phyloP scores from a whole-genome alignment of 1,140 invertebrate genomes.

The Cydia splendana region DNA sequence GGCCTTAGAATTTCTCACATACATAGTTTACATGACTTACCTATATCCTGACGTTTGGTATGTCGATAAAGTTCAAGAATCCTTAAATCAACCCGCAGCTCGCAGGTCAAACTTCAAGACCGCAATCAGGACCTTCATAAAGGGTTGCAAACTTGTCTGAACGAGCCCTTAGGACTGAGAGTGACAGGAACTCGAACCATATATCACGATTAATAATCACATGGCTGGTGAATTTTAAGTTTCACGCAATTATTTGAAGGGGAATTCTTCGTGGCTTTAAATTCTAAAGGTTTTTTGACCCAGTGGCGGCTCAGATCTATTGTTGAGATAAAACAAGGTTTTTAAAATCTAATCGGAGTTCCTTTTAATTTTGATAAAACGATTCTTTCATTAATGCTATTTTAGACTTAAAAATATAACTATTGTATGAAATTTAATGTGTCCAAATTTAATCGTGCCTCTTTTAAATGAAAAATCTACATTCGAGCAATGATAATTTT shows the following conservation, averaged over 20 bases:
- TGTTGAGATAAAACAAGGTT: no score
- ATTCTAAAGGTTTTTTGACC: background rate
- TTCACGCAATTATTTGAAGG: background rate
- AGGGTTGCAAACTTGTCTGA: conserved; percentile 14
- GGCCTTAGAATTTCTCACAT: background rate
- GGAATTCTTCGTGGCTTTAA: background rate
- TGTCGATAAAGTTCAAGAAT: background rate
- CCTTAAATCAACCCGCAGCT: background rate
- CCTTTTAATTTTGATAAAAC: no score
- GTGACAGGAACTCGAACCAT: conserved; percentile 3
- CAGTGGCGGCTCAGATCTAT: no score
- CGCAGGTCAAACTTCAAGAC: background rate
- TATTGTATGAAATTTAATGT: no score
- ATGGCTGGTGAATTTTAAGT: background rate
- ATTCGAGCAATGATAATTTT: no score
- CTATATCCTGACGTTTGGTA: background rate
- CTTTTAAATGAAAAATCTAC: no score
- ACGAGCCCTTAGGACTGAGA: conserved; percentile 22
- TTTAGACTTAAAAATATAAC: no score
- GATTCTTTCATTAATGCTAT: no score
- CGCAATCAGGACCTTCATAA: background rate
- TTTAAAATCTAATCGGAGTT: no score
- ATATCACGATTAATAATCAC: conserved; percentile 1
- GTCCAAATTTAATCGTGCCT: no score
- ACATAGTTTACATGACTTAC: background rate